A percentile compares a stretch with the other conserved stretches of the same genome.
phyloP scores from a whole-genome alignment of 2,888 invertebrate genomes.

The Holacanthella duospinosa region DNA sequence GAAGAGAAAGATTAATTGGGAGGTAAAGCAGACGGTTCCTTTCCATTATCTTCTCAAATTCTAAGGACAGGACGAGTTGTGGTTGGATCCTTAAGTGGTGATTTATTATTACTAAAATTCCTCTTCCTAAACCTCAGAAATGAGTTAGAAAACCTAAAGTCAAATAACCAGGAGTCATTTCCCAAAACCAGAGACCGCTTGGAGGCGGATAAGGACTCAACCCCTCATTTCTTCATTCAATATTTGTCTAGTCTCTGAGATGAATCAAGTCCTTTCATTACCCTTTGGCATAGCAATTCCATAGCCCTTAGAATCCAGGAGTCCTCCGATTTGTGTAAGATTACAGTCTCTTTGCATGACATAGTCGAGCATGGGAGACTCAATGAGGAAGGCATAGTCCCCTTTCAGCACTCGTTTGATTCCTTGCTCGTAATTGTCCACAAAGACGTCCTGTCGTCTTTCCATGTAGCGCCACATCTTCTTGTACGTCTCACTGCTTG shows the following conservation, averaged over 20 bases:
- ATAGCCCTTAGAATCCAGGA: slow-evolving; percentile 82
- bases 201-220: too few species aligned
- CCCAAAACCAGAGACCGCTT: too few species aligned
- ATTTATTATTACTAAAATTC: too few species aligned
- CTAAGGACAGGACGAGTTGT: too few species aligned
- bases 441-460: slow-evolving; percentile 66
- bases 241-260: too few species aligned
- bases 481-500: slow-evolving; percentile 79
- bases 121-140: too few species aligned
- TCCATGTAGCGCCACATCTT: slow-evolving; percentile 97
- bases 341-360: slow-evolving; percentile 72
- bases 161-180: too few species aligned
- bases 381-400: slow-evolving; percentile 96
- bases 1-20: background rate
- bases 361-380: slow-evolving; percentile 95
- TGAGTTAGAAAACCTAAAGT: too few species aligned
- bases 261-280: too few species aligned
- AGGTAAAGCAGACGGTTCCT: background rate
- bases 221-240: too few species aligned
- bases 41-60: too few species aligned
- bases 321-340: slow-evolving; percentile 74
- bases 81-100: too few species aligned
- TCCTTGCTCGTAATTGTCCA: slow-evolving; percentile 82
- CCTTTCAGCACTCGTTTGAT: slow-evolving; percentile 72
- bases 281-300: slow-evolving; percentile 95